A percentile compares a stretch with the other conserved stretches of the same genome.
Evolutionary conservation across 2,113 vertebrate genomes (phyloP).

Genomic region (Hiodon alosoides): DNA sequence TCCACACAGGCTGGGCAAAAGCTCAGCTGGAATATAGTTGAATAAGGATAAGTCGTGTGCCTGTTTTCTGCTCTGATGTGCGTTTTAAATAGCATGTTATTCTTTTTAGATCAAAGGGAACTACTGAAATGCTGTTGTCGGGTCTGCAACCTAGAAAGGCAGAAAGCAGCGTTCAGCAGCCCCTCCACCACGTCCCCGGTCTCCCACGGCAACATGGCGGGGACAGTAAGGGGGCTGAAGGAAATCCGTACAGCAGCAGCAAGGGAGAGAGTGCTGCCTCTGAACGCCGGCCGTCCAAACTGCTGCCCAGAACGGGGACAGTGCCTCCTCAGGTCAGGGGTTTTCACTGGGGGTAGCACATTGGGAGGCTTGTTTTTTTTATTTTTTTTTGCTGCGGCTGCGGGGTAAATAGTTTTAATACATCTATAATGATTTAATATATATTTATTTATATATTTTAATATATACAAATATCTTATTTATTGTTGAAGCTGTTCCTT

Average conservation of each 20-base stretch:
- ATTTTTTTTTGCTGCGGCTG: too few relatives aligned
- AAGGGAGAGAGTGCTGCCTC: constrained; percentile 34
- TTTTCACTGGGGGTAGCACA: too few relatives aligned
- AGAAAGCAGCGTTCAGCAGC: constrained; percentile 18
- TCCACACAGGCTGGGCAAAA: too few relatives aligned
- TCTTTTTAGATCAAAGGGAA: constrained; percentile 1
- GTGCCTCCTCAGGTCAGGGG: constrained; percentile 48
- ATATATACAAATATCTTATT: background rate
- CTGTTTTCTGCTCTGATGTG: background rate
- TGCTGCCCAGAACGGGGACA: constrained; percentile 19
- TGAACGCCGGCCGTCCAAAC: constrained; percentile 40
- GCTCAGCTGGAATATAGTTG: background rate
- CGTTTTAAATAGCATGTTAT: constrained; percentile 30
- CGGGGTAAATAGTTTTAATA: background rate
- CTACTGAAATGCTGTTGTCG: constrained; percentile 6
- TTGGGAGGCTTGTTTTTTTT: too few relatives aligned
- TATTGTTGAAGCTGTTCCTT: background rate
- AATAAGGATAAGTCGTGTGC: background rate
- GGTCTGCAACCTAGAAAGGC: constrained; percentile 6
- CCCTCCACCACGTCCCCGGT: background rate
- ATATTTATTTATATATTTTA: too few relatives aligned
- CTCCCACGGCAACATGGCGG: constrained; percentile 13
- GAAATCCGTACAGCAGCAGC: constrained; percentile 47
- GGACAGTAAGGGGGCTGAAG: background rate
- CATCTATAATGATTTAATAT: background rate